Base-by-base conservation (phyloP, 2,888 invertebrate species). In the Girardia tigrina region DNA sequence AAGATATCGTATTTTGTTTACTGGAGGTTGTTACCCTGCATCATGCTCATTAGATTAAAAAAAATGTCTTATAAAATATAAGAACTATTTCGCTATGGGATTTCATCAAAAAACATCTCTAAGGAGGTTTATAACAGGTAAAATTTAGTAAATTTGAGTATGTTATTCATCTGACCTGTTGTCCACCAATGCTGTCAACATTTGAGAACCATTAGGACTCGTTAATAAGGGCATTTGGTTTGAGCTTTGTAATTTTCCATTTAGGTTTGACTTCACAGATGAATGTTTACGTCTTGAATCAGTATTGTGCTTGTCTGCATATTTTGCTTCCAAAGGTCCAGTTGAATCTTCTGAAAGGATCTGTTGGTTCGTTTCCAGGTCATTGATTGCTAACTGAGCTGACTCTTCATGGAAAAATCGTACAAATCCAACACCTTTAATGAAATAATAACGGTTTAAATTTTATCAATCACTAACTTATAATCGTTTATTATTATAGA, bases 231-330 rank as follows among this genome's bases (percentile, higher is more conserved):
- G 73, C 29, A 73, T n/a, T 28, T 73, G 73, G 20, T 73, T 73
- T 20, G 42, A 20, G 36, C 73, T 73, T 16, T 29, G 73, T 42
- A 42, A 16, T n/a, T 29, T 29, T 8, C 73, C 73, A n/a, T 42
- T 29, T 36, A 73, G 26, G 42, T 42, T 23, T 6, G 29, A 29
- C 26, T 73, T 73, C 14, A 73, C 2, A 29, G 42, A 26, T 14
- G 36, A 56, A 36, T 70, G 36, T 20, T 73, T 28, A n/a, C 76
- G 29, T n/a, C 76, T 27, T 26, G 73, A 28, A 6, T 75, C 76
- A 4, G 76, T 73, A 28, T 75, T 75, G 73, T 75, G 76, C 27
- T 75, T 75, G 36, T 75, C 76, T 8, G 76, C 76, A 42, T 75
- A 75, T 26, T 75, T 75, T n/a, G 76, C 76, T 42, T 75, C 76